phyloP scores from a whole-genome alignment of 2,797 vertebrate genomes.

The Dermochelys coriacea region DNA sequence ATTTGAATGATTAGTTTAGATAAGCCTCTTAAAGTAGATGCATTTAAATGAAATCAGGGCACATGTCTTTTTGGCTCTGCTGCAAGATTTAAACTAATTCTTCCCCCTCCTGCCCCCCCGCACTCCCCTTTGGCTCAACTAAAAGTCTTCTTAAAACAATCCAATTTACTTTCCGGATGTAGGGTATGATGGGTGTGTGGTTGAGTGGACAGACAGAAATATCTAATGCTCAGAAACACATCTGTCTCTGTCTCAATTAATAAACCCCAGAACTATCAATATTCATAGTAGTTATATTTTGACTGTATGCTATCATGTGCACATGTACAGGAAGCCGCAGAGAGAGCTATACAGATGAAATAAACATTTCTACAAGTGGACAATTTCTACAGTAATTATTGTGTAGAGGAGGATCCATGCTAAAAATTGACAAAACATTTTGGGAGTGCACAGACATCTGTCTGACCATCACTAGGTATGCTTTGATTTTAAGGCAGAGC shows the following conservation, averaged over 20 bases:
- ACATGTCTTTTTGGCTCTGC: slow-evolving; percentile 79
- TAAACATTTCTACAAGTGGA: slow-evolving; percentile 10
- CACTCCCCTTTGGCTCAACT: slow-evolving; percentile 43
- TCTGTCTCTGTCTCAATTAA: slow-evolving; percentile 75
- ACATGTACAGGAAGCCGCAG: slow-evolving; percentile 18
- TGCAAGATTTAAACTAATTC: slow-evolving; percentile 78
- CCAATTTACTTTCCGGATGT: slow-evolving; percentile 41
- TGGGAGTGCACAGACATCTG: slow-evolving; percentile 66
- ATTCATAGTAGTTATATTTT: slow-evolving; percentile 68
- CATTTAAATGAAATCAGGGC: slow-evolving; percentile 84
- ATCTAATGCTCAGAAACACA: slow-evolving; percentile 61
- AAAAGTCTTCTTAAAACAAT: slow-evolving; percentile 76
- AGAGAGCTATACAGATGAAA: slow-evolving; percentile 18
- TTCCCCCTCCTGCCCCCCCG: too few species aligned
- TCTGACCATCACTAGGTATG: slow-evolving; percentile 72
- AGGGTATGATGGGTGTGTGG: slow-evolving; percentile 61
- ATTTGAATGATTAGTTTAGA: slow-evolving; percentile 87
- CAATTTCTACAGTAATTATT: slow-evolving; percentile 18
- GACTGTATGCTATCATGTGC: slow-evolving; percentile 49
- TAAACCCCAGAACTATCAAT: slow-evolving; percentile 76
- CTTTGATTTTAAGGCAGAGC: slow-evolving; percentile 78
- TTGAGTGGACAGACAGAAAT: slow-evolving; percentile 66
- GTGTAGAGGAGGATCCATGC: not conserved
- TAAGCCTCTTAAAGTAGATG: slow-evolving; percentile 85
- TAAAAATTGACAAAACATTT: slow-evolving; percentile 75